Base-by-base conservation (phyloP, 2,113 vertebrate genomes). In the Crotophaga sulcirostris region DNA sequence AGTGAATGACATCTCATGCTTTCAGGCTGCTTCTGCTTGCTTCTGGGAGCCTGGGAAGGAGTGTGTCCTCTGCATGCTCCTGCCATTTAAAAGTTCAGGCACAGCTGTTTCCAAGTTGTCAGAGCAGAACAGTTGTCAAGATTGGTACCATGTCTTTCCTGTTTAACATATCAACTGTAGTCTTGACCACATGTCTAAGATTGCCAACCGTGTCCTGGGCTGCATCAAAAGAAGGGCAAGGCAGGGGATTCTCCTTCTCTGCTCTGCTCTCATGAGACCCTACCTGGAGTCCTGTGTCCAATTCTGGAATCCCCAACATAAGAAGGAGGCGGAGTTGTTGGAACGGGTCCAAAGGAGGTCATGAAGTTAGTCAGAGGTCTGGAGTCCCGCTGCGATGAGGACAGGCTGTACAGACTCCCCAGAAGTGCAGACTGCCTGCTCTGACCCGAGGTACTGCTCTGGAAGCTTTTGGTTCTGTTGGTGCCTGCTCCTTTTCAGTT, bases 61-160 rank as follows among this genome's bases (percentile, higher is more conserved):
- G 5, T 0, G 1, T 40, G 79, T 25, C n/a, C 45, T 56, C 64
- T 51, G 19, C 0, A 0, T 20, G 69, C 52, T 58, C 66, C 44
- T 79, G 33, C 21, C 15, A 14, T 23, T 29, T 6, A 49, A 29
- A 6, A 31, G 49, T n/a, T 73, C 55, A 45, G 25, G n/a, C 36
- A 63, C 5, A 33, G 56, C 45, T 47, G 24, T 24, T 87, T 68
- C 70, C 75, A 64, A 4, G 29, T 51, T n/a, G 6, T 62, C 58
- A 38, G 84, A 75, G 29, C 5, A 33, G 23, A 84, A 24, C 24
- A 58, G 13, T 26, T 82, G 31, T 36, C 49, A 75, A 15, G 29
- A 28, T 16, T 42, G 54, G 28, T n/a, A 44, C 8, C 2, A 3
- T 1, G 0, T 19, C 23, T 77, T 76, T 33, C 16, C 13, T 49